Evolutionary conservation across 2,888 invertebrate genomes (phyloP).

Genomic region (Steinernema hermaphroditum): DNA sequence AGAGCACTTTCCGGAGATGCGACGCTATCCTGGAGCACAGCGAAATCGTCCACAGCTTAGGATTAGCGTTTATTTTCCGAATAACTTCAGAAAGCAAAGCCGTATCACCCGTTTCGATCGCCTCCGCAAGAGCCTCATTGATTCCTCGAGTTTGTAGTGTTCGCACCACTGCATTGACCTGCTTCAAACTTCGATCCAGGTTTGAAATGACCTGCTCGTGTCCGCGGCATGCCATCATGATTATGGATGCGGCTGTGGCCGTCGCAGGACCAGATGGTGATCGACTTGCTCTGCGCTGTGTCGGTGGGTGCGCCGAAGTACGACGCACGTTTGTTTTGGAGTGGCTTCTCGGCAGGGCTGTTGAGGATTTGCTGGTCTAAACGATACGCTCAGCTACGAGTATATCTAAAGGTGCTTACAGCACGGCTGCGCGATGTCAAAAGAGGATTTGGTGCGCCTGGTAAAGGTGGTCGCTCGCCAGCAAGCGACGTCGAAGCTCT

Average conservation of each 20-base stretch:
- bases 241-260: not conserved
- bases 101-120: slow-evolving; percentile 14
- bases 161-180: not conserved
- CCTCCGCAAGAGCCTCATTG: not conserved
- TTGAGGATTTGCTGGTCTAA: slow-evolving; percentile 8
- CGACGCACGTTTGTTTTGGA: not conserved
- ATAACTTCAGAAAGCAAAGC: not conserved
- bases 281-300: not conserved
- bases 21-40: slow-evolving; percentile 5
- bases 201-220: not conserved
- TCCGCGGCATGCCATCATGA: not conserved
- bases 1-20: slow-evolving; percentile 2
- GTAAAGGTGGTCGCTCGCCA: not conserved
- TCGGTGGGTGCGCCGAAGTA: not conserved
- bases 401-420: not conserved
- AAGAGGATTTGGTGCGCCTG: not conserved
- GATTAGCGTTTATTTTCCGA: not conserved
- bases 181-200: slow-evolving; percentile 13
- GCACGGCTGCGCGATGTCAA: not conserved
- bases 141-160: not conserved
- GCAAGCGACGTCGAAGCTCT: not conserved
- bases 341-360: not conserved
- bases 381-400: no score
- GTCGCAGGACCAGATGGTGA: not conserved
- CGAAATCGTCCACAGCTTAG: slow-evolving; percentile 11